Evolutionary conservation across 2,888 invertebrate genomes (phyloP), one percentile per base, ranked within the genome.

Genomic region (Tromatobia lineatoria): DNA sequence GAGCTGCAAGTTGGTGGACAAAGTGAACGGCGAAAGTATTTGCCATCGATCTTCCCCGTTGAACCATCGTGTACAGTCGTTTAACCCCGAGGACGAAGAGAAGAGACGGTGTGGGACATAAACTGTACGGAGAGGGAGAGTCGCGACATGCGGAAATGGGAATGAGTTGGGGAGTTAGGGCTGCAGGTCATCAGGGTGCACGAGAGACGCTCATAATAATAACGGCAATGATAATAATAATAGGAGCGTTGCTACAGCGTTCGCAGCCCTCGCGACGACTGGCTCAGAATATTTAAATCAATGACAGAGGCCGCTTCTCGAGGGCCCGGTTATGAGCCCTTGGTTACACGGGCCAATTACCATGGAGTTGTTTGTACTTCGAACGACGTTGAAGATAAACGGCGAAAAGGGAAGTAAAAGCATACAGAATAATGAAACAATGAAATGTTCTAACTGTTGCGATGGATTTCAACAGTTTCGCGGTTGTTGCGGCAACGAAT

Each of bases 271-370:
- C 74, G 20, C 18, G 59, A 59, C 87, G 83, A 69, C 80, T 83
- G 87, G 85, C 82, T 75, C 85, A 87, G 87, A 89, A 89, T 89
- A 89, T 89, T 90, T 87, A 90, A 90, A 90, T 90, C 90, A 90
- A 89, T 88, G 89, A 88, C 89, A 87, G 64, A 20, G 83, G 75
- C 82, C 4, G 78, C 13, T 76, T 61, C 88, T 86, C 88, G 74
- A 80, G 88, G 87, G 90, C 74, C 88, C 88, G 11, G 88, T 89
- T 73, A 73, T 29, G 59, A 73, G 42, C 29, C 73, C 57, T 47
- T 87, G 85, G 86, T 88, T 87, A 89, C 87, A 86, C 86, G 86
- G 85, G 77, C 89, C 89, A 88, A 90, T 90, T 90, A 90, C 89
- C 89, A 89, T 90, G 87, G 87, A 88, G 89, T 87, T 87, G 86